These are phyloP conservation scores for Stenoptilia bipunctidactyla DNA, from an alignment of 2,888 invertebrate genomes.

Conservation along the genomic window DNA sequence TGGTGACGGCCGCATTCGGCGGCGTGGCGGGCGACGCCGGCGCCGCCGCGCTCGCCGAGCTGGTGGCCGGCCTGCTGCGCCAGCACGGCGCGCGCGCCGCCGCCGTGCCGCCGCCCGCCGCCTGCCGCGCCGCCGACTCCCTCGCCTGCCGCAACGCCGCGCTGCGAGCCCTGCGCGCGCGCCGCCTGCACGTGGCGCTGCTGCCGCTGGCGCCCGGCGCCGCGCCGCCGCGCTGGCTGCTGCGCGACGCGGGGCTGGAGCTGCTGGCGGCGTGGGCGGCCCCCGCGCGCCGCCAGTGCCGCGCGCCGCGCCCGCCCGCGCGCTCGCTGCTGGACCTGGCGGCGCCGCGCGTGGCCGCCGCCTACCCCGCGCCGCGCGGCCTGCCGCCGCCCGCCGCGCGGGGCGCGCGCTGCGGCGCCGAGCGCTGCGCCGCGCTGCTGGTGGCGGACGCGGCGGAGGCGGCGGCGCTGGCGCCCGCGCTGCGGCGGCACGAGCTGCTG, in stretches of 20 bases:
- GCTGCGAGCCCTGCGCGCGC: constrained; percentile 8
- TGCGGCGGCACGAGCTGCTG: constrained; percentile 21
- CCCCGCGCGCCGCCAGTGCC: constrained; percentile 33
- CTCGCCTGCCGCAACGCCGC: constrained; percentile 20
- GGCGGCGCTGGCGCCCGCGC: constrained; percentile 21
- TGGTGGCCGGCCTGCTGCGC: constrained; percentile 7
- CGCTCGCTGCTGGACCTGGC: constrained; percentile 41
- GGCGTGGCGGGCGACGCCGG: constrained; percentile 6
- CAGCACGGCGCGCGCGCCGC: constrained; percentile 9
- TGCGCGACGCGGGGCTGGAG: constrained; percentile 38
- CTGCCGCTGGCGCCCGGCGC: constrained; percentile 22
- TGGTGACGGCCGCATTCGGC: constrained; percentile 6
- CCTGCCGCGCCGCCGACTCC: constrained; percentile 13
- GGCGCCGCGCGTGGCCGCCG: constrained; percentile 21
- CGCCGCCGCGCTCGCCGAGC: constrained; percentile 1
- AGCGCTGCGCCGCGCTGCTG: constrained; percentile 29
- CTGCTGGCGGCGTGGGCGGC: constrained; percentile 37
- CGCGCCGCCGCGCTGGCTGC: constrained; percentile 20
- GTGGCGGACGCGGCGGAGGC: constrained; percentile 31
- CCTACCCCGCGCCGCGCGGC: constrained; percentile 19
- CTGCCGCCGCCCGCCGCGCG: not conserved
- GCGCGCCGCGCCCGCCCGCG: constrained; percentile 20
- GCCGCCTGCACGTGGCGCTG: constrained; percentile 2
- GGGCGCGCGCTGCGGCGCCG: not conserved
- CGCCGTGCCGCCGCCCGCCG: constrained; percentile 12